Percentiles rank a stretch among this genome's conserved stretches.
Conservation (phyloP, 2,888 invertebrate genomes). For the Tricholauxania praeusta region DNA sequence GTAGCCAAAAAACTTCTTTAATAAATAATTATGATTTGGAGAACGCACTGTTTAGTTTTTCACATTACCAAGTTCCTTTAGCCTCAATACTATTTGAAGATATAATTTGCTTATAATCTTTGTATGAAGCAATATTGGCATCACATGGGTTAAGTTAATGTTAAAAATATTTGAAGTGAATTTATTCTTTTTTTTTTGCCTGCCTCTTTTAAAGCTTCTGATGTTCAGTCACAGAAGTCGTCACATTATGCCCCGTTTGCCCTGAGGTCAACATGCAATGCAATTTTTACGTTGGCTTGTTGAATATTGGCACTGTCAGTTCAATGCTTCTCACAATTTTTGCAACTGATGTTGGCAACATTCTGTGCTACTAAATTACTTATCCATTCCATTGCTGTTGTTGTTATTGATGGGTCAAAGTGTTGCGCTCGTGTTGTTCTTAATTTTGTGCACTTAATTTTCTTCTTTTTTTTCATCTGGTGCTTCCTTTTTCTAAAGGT, state of each 20-base stretch:
- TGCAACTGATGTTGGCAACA: conserved; percentile 4
- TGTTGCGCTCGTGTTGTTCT: conserved; percentile 18
- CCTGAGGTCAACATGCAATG: conserved; percentile 50
- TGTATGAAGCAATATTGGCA: too few relatives aligned
- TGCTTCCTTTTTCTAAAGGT: conserved; percentile 8
- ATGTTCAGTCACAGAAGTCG: conserved; percentile 57
- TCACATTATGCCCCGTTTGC: conserved; percentile 57
- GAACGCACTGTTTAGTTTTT: too few relatives aligned
- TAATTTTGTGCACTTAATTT: conserved; percentile 10
- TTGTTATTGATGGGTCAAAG: conserved; percentile 9
- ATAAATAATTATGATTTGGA: too few relatives aligned
- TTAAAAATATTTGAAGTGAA: not conserved
- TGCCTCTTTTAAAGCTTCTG: conserved; percentile 38
- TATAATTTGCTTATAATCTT: too few relatives aligned
- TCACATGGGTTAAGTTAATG: not conserved
- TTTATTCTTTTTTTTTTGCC: not conserved
- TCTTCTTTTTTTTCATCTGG: not conserved
- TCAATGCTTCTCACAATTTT: conserved; percentile 35
- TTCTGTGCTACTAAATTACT: conserved; percentile 2
- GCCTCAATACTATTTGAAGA: too few relatives aligned
- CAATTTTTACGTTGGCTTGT: conserved; percentile 23
- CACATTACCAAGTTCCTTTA: too few relatives aligned
- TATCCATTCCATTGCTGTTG: not conserved
- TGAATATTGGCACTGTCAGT: not conserved
- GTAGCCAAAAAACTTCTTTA: too few relatives aligned